Percentiles rank a stretch among this genome's conserved stretches.
Conservation (phyloP, 2,113 vertebrate genomes). For the Strix uralensis region DNA sequence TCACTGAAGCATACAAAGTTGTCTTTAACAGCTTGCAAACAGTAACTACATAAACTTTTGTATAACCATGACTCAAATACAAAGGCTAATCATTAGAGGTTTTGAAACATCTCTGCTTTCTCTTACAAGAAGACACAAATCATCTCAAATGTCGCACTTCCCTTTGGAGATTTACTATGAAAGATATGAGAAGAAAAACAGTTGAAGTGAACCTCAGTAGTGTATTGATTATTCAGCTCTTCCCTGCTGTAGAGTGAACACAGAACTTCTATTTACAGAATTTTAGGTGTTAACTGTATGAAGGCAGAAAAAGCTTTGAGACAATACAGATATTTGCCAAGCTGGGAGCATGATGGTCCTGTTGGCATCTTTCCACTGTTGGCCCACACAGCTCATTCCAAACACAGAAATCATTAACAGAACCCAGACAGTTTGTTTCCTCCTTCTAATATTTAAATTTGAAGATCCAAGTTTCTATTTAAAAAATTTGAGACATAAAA, state of each 20-base stretch:
- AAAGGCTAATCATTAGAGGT: not conserved
- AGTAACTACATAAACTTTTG: not conserved
- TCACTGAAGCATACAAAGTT: not conserved
- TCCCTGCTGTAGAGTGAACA: not conserved
- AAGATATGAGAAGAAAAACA: not conserved
- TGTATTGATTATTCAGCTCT: not conserved
- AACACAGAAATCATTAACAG: constrained; percentile 54
- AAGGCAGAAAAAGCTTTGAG: constrained; percentile 2
- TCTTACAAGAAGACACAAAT: not conserved
- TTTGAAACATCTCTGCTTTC: not conserved
- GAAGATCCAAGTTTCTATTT: constrained; percentile 54
- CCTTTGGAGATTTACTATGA: not conserved
- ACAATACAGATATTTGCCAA: constrained; percentile 22
- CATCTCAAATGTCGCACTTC: not conserved
- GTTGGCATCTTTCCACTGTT: constrained; percentile 32
- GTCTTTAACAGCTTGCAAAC: not conserved
- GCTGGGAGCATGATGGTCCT: constrained; percentile 11
- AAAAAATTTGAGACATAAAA: constrained; percentile 12
- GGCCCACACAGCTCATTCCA: constrained; percentile 25
- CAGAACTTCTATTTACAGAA: not conserved
- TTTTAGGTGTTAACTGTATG: not conserved
- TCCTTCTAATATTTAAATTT: constrained; percentile 48
- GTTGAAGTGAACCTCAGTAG: not conserved
- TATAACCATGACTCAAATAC: not conserved
- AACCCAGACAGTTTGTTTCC: constrained; percentile 57